These are phyloP conservation scores for Agelastica alni DNA, from an alignment of 2,888 invertebrate genomes.

Conservation along the genomic window DNA sequence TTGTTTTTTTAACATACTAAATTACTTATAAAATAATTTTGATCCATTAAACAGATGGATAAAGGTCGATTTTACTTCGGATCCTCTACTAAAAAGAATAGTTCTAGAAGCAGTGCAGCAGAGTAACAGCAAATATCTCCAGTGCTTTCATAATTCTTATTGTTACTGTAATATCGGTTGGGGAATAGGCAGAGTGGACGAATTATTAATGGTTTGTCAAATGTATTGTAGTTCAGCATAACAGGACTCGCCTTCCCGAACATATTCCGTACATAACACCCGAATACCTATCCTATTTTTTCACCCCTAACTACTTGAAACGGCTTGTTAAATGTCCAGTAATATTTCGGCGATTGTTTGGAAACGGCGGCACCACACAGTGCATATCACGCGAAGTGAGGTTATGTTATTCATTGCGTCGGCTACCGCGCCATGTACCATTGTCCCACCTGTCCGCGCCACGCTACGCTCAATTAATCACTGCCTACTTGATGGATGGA, in stretches of 20 bases:
- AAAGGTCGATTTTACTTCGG: too few species aligned
- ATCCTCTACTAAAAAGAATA: too few species aligned
- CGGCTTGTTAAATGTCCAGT: conserved; percentile 21
- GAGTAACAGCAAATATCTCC: too few species aligned
- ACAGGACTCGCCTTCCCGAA: neutral
- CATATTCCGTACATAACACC: conserved; percentile 1
- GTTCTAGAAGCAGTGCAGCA: too few species aligned
- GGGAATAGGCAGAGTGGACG: too few species aligned
- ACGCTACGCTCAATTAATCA: conserved; percentile 52
- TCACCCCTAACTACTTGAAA: conserved; percentile 5
- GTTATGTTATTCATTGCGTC: conserved; percentile 47
- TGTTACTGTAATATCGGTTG: too few species aligned
- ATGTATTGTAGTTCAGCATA: neutral
- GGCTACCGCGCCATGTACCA: conserved; percentile 46
- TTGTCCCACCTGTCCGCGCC: conserved; percentile 54
- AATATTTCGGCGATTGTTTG: conserved; percentile 15
- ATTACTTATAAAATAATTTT: too few species aligned
- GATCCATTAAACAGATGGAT: too few species aligned
- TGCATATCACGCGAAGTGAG: conserved; percentile 15
- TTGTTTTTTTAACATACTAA: too few species aligned
- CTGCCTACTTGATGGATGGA: conserved; percentile 52
- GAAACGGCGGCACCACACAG: conserved; percentile 1
- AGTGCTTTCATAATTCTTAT: too few species aligned
- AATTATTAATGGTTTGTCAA: neutral
- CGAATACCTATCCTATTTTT: conserved; percentile 1